Percentiles rank a stretch among this genome's conserved stretches.
phyloP scores from a whole-genome alignment of 1,140 invertebrate species.

The Sitophilus oryzae region DNA sequence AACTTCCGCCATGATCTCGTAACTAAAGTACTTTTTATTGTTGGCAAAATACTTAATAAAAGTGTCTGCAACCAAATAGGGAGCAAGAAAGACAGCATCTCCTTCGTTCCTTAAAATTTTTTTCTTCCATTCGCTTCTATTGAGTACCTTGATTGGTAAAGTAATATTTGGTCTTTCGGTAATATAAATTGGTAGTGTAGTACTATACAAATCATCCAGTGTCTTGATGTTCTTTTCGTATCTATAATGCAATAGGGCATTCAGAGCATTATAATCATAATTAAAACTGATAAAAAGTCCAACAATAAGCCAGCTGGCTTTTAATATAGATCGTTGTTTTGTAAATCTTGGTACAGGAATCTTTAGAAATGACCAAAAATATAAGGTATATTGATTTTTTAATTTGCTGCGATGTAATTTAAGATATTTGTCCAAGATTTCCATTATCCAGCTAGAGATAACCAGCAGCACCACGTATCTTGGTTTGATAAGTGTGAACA shows the following conservation, averaged over 20 bases:
- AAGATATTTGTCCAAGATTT: background rate
- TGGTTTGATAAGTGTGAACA: background rate
- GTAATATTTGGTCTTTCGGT: background rate
- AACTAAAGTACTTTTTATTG: background rate
- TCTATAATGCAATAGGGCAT: background rate
- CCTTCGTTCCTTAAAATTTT: background rate
- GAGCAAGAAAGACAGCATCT: background rate
- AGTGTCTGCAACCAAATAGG: background rate
- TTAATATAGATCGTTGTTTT: background rate
- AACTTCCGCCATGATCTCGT: background rate
- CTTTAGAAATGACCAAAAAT: background rate
- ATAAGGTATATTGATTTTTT: background rate
- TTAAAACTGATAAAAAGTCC: background rate
- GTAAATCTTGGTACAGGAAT: background rate
- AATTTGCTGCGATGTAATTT: background rate
- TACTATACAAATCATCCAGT: background rate
- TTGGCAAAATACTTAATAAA: background rate
- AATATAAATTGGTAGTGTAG: background rate
- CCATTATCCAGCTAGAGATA: background rate
- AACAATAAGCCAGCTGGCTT: background rate
- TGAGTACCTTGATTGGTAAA: background rate
- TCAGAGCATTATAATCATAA: background rate
- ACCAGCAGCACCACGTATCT: background rate
- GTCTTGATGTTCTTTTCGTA: background rate
- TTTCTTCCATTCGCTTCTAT: background rate